These are phyloP conservation scores for Pammene fasciana DNA, from an alignment of 2,888 invertebrate species.

Conservation along the genomic window DNA sequence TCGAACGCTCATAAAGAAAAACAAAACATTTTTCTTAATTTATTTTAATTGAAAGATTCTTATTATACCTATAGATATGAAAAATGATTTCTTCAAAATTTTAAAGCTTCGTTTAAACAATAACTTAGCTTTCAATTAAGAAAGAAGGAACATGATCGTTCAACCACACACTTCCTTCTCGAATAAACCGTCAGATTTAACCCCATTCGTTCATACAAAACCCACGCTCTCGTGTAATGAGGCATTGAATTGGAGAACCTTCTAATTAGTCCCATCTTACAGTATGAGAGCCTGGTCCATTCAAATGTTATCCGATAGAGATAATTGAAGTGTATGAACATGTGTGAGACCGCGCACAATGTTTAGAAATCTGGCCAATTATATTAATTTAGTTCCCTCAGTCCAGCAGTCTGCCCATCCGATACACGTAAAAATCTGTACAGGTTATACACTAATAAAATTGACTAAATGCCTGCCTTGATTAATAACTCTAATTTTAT, in stretches of 20 bases:
- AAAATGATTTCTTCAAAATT: too few relatives aligned
- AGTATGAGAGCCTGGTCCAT: constrained; percentile 69
- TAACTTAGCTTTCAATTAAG: not conserved
- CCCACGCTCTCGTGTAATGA: constrained; percentile 55
- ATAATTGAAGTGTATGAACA: constrained; percentile 60
- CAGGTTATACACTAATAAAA: not conserved
- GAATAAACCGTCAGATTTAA: constrained; percentile 25
- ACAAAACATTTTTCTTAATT: too few relatives aligned
- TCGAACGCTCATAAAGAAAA: too few relatives aligned
- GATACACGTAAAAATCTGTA: not conserved
- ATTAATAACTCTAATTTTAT: too few relatives aligned
- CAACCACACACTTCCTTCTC: constrained; percentile 12
- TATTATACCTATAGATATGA: too few relatives aligned
- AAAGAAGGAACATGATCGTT: constrained; percentile 1
- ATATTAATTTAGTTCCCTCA: constrained; percentile 3
- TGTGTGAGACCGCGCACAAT: constrained; percentile 32
- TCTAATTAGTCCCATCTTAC: constrained; percentile 69
- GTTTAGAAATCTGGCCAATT: constrained; percentile 24
- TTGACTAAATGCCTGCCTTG: not conserved
- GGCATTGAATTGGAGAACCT: constrained; percentile 64
- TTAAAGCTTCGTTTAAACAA: not conserved
- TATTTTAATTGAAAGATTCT: too few relatives aligned
- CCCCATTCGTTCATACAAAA: constrained; percentile 29
- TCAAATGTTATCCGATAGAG: constrained; percentile 70
- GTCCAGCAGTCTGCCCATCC: not conserved